These are phyloP conservation scores for Lindbergichthys nudifrons DNA, from an alignment of 2,797 vertebrate species.

Conservation along the genomic window DNA sequence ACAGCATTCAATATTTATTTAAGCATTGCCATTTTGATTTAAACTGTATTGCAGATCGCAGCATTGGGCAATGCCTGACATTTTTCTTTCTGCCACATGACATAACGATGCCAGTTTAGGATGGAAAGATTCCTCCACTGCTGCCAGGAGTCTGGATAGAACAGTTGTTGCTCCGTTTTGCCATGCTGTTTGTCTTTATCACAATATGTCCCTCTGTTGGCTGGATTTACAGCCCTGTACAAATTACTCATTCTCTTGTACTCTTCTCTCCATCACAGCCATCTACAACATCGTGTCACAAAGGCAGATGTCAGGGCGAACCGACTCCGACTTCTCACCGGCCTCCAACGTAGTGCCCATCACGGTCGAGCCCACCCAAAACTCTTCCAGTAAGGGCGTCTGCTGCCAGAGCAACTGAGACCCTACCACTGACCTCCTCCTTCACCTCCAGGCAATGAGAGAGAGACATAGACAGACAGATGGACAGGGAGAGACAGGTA, in stretches of 20 bases:
- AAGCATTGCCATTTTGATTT: constrained; percentile 7
- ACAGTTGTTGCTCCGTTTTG: constrained; percentile 68
- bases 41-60: constrained; percentile 19
- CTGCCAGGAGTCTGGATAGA: constrained; percentile 68
- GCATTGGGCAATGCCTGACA: constrained; percentile 44
- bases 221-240: constrained; percentile 55
- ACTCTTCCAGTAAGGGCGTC: constrained; percentile 76
- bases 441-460: constrained; percentile 55
- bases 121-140: constrained; percentile 59
- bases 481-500: constrained; percentile 55
- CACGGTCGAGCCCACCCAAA: constrained; percentile 88
- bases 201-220: constrained; percentile 70
- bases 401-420: constrained; percentile 90
- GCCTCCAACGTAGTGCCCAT: constrained; percentile 90
- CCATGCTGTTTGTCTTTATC: constrained; percentile 64
- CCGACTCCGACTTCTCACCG: constrained; percentile 85
- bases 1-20: neutral
- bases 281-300: constrained; percentile 92
- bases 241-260: constrained; percentile 47
- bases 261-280: constrained; percentile 77
- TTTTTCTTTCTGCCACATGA: constrained; percentile 52
- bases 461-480: constrained; percentile 50
- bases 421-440: constrained; percentile 52
- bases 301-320: constrained; percentile 87
- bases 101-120: constrained; percentile 59